Conservation (phyloP, 2,113 vertebrate species). For the Cyanocitta stelleri region DNA sequence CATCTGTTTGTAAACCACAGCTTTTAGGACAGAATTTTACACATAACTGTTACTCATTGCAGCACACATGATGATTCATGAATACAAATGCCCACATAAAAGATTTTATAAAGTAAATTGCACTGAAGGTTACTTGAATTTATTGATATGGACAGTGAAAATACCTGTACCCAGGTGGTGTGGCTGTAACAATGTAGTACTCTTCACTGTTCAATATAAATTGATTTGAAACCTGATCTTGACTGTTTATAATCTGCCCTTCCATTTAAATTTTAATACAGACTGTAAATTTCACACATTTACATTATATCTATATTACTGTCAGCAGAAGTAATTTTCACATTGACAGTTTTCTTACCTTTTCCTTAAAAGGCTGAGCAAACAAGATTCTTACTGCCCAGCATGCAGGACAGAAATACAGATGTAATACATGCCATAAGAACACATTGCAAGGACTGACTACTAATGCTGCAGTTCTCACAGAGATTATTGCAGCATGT, state of each 20-base stretch:
- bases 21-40: neutral
- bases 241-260: neutral
- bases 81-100: neutral
- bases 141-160: neutral
- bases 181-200: neutral
- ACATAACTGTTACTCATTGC: neutral
- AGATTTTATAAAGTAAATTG: neutral
- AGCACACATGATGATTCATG: neutral
- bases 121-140: neutral
- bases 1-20: neutral
- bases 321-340: neutral
- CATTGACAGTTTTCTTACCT: neutral
- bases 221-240: neutral
- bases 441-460: neutral
- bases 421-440: neutral
- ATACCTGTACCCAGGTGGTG: neutral
- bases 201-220: neutral
- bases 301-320: neutral
- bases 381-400: neutral
- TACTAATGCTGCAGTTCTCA: neutral
- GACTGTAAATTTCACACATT: neutral
- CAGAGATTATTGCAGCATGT: neutral
- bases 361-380: neutral
- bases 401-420: neutral
- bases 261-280: neutral